These are phyloP conservation scores for Cyprinodon diabolis DNA, from an alignment of 2,797 vertebrate genomes.

Conservation along the genomic window DNA sequence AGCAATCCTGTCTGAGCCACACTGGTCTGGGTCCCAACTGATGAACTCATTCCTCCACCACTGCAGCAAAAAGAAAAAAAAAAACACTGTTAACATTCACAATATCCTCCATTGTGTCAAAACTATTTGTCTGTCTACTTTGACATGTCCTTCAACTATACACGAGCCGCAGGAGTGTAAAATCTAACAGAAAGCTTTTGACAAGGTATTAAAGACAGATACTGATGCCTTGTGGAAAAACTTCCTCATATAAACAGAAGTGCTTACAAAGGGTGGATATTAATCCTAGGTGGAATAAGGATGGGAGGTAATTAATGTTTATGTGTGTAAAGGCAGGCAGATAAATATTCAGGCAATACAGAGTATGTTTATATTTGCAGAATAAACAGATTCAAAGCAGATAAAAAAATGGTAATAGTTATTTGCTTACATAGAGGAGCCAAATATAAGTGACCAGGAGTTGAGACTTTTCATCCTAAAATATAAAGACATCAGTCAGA, in stretches of 20 bases:
- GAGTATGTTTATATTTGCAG: not conserved
- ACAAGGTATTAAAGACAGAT: too few species aligned
- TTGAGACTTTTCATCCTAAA: constrained; percentile 81
- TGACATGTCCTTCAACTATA: too few species aligned
- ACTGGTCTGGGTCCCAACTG: constrained; percentile 76
- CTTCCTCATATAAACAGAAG: too few species aligned
- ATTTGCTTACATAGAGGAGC: constrained; percentile 66
- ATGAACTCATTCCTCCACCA: constrained; percentile 77
- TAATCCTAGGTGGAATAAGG: too few species aligned
- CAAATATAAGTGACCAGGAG: constrained; percentile 77
- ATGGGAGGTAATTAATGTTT: too few species aligned
- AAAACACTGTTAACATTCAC: not conserved
- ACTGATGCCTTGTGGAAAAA: too few species aligned
- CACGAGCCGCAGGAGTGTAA: too few species aligned
- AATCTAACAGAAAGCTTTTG: too few species aligned
- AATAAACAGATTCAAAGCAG: not conserved
- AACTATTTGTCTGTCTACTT: too few species aligned
- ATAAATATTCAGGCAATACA: too few species aligned
- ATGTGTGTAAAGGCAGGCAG: too few species aligned
- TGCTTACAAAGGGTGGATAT: too few species aligned
- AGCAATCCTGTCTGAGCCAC: constrained; percentile 67
- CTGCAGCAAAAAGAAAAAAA: constrained; percentile 52
- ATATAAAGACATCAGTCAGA: constrained; percentile 12
- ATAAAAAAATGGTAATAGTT: not conserved
- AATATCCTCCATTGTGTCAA: not conserved